Evolutionary conservation across 2,888 invertebrate genomes (phyloP).

Genomic region (Pseudococcus jackbeardsleyi): DNA sequence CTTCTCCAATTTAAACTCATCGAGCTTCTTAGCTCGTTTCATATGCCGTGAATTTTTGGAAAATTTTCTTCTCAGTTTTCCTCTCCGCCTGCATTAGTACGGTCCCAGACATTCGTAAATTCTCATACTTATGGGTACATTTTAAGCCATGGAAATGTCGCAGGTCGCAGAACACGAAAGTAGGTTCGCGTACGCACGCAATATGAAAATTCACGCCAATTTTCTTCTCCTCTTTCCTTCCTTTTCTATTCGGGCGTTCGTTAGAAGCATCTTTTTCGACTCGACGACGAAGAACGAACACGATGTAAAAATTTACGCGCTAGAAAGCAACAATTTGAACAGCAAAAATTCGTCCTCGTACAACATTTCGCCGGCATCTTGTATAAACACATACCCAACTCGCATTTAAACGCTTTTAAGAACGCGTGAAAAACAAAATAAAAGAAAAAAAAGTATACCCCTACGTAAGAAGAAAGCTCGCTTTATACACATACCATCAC

Average conservation of each 20-base stretch:
- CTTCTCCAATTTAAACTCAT: too few species aligned
- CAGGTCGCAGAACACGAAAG: neutral
- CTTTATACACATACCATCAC: neutral
- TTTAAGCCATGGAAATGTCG: neutral
- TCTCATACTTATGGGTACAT: neutral
- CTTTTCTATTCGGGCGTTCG: neutral
- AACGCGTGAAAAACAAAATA: slow-evolving; percentile 8
- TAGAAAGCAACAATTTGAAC: slow-evolving; percentile 23
- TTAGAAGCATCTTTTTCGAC: neutral
- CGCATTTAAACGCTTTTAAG: slow-evolving; percentile 28
- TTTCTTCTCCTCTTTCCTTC: neutral
- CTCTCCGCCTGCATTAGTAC: too few species aligned
- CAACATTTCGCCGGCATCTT: neutral
- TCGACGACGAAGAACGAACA: neutral
- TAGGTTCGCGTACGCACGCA: neutral
- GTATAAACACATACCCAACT: slow-evolving; percentile 11
- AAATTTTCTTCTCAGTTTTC: too few species aligned
- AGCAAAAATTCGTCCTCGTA: neutral
- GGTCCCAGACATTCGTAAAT: neutral
- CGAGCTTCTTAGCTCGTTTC: too few species aligned
- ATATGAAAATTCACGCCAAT: neutral
- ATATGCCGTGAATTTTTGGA: too few species aligned
- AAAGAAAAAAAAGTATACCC: neutral
- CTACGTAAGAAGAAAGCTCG: neutral
- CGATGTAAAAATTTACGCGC: slow-evolving; percentile 10